Percentiles rank a stretch among this genome's conserved stretches.
These are phyloP conservation scores for Morus bassanus DNA, from an alignment of 2,797 vertebrate genomes.

Conservation along the genomic window DNA sequence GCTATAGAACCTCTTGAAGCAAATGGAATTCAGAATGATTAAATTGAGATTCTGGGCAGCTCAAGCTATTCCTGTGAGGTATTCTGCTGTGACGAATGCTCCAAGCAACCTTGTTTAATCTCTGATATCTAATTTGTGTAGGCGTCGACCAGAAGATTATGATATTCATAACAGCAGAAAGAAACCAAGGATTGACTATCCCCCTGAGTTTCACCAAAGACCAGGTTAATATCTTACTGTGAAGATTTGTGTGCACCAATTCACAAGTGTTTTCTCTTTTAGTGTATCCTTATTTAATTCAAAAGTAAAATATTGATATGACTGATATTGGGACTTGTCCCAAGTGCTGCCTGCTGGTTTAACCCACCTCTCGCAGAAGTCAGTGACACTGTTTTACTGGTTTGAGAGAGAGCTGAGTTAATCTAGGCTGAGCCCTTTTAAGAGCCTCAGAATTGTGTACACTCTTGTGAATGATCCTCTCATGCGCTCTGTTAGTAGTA, in stretches of 20 bases:
- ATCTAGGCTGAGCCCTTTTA: neutral
- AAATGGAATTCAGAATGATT: neutral
- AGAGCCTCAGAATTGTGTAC: neutral
- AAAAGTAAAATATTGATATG: neutral
- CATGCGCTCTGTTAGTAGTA: neutral
- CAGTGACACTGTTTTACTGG: neutral
- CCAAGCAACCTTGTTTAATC: constrained; percentile 82
- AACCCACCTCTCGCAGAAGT: neutral
- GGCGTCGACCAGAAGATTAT: constrained; percentile 98
- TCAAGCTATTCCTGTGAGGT: constrained; percentile 58
- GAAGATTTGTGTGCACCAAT: constrained; percentile 63
- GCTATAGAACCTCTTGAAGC: constrained; percentile 21
- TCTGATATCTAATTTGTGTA: constrained; percentile 92
- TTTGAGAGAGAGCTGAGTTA: neutral
- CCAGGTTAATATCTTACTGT: constrained; percentile 91
- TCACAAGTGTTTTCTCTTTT: constrained; percentile 18
- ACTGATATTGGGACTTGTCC: neutral
- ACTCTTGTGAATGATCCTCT: neutral
- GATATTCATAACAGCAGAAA: constrained; percentile 98
- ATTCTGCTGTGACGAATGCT: constrained; percentile 62
- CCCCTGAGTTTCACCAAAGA: constrained; percentile 95
- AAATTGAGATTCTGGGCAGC: constrained; percentile 6
- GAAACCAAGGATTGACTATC: constrained; percentile 94
- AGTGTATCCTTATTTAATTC: neutral
- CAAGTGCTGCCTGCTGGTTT: neutral